Base-by-base conservation (phyloP, 2,797 vertebrate species). In the Pyrrhura leucotis region DNA sequence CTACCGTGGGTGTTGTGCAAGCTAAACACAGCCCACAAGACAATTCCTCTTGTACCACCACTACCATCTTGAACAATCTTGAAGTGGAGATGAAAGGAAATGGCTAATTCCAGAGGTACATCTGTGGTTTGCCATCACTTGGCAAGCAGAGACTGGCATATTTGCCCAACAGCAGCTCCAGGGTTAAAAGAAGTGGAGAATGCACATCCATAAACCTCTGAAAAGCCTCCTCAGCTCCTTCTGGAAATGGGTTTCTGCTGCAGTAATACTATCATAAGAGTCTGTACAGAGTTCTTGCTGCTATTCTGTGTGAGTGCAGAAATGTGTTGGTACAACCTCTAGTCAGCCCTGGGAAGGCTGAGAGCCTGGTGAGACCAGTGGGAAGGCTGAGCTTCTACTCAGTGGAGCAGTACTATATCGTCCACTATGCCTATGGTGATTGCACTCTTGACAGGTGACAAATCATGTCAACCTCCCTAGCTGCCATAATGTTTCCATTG, bases 21-120 rank as follows among this genome's bases (percentile, higher is more conserved):
- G 77, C n/a, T 73, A 95, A 75, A 86, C n/a, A 65, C 69, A 95
- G 66, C 66, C 83, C 74, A 86, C 74, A 76, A 51, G 66, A 78
- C 69, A 88, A 66, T 75, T 91, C 85, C 29, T 86, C 28, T 86
- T 31, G 4, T 61, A 72, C 17, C 12, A 54, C 42, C 35, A 21
- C 22, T 47, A 66, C 62, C 25, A 62, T 44, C 53, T 65, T 45
- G 42, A 65, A 80, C 69, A 85, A 25, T 39, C 58, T 59, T 84
- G 69, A 76, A 50, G 42, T 28, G 11, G 69, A 90, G 69, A 90
- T 58, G 47, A 95, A 84, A 69, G 83, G 62, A 94, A 95, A 84
- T 75, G 9, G 78, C 39, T 63, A 86, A 91, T 47, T 88, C 50
- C 44, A 31, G 58, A 84, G 26, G 35, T 75, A 45, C n/a, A 37